Percentiles rank a stretch among this genome's conserved stretches.
Evolutionary conservation across 2,113 vertebrate genomes (phyloP).

Genomic region (Catagonus wagneri): DNA sequence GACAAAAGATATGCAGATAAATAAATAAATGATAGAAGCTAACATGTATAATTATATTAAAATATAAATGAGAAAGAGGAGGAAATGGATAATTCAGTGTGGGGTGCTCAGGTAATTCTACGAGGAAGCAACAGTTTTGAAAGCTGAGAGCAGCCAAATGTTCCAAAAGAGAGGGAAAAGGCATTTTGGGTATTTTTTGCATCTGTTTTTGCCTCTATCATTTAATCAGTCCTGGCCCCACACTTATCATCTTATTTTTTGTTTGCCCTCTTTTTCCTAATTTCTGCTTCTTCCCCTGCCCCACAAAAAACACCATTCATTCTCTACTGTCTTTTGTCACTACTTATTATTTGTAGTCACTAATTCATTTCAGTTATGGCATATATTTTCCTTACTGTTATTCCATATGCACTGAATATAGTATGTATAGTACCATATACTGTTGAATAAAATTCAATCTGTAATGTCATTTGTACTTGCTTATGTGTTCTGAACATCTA

Average conservation of each 20-base stretch:
- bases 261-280: not conserved
- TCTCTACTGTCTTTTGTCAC: not conserved
- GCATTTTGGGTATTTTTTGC: not conserved
- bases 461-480: not conserved
- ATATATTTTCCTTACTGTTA: not conserved
- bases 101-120: not conserved
- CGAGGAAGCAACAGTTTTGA: not conserved
- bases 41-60: not conserved
- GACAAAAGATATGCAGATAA: not conserved
- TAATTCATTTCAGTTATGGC: not conserved
- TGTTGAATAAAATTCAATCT: not conserved
- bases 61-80: not conserved
- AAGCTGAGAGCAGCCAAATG: not conserved
- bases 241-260: not conserved
- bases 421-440: not conserved
- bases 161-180: not conserved
- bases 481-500: slow-evolving; percentile 35
- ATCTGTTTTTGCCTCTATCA: not conserved
- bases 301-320: not conserved
- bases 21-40: not conserved
- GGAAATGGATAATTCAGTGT: not conserved
- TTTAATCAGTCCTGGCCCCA: not conserved
- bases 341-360: not conserved
- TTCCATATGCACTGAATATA: not conserved
- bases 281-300: not conserved